Conservation (phyloP, 2,797 vertebrate species). For the Lemur catta region DNA sequence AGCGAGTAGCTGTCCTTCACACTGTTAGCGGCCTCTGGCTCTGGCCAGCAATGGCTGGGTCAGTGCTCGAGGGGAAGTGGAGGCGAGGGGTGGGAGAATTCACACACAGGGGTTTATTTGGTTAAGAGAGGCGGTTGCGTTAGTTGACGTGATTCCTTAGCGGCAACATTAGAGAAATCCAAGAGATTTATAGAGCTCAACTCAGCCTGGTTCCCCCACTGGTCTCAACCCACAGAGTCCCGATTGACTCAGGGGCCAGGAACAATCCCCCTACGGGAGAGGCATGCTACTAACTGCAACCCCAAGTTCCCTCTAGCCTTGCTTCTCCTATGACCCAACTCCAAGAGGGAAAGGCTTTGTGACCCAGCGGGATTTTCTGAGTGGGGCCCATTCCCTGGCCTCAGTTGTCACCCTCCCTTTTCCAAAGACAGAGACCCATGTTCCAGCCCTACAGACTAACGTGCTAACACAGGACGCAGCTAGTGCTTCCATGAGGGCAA, state of each 20-base stretch:
- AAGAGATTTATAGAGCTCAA: conserved; percentile 18
- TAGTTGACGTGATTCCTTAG: conserved; percentile 70
- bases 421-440: not conserved
- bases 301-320: not conserved
- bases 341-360: not conserved
- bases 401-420: not conserved
- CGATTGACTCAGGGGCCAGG: not conserved
- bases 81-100: conserved; percentile 12
- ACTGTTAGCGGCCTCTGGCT: conserved; percentile 68
- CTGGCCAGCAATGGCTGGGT: conserved; percentile 60
- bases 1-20: conserved; percentile 68
- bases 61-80: conserved; percentile 58
- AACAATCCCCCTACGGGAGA: not conserved
- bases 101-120: conserved; percentile 71
- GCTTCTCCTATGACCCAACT: not conserved
- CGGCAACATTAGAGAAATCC: conserved; percentile 57
- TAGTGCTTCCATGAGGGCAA: not conserved
- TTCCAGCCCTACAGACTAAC: not conserved
- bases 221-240: not conserved
- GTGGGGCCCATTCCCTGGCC: not conserved
- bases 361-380: not conserved
- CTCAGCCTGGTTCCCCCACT: not conserved
- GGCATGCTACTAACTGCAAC: not conserved
- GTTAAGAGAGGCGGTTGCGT: conserved; percentile 73
- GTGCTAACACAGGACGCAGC: not conserved